A percentile compares a stretch with the other conserved stretches of the same genome.
These are phyloP conservation scores for Andrena haemorrhoa DNA, from an alignment of 2,888 invertebrate genomes.

Conservation along the genomic window DNA sequence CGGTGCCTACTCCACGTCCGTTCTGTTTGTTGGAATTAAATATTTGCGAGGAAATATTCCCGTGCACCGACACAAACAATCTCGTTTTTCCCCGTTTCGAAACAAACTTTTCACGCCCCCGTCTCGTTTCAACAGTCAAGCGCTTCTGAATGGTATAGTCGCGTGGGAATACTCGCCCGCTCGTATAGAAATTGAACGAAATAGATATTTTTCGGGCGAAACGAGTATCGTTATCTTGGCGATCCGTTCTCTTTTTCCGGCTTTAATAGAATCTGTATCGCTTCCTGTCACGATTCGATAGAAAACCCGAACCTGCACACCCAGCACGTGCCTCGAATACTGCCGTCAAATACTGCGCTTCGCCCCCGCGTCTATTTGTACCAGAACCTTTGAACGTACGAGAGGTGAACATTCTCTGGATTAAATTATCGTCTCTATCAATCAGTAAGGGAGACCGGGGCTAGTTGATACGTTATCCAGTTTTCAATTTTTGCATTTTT, in stretches of 20 bases:
- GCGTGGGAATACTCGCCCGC: neutral
- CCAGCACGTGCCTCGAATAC: slow-evolving; percentile 29
- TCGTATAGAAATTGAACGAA: slow-evolving; percentile 36
- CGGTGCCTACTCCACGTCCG: neutral
- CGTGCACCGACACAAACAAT: neutral
- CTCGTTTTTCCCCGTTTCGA: neutral
- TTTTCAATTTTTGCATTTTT: no score
- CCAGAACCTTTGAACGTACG: neutral
- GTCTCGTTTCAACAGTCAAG: slow-evolving; percentile 31
- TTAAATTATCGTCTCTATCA: neutral
- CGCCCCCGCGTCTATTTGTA: neutral
- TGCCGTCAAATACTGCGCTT: slow-evolving; percentile 21
- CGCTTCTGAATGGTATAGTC: slow-evolving; percentile 4
- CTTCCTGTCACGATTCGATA: neutral
- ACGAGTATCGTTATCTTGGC: slow-evolving; percentile 31
- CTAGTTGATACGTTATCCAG: no score
- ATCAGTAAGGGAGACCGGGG: neutral
- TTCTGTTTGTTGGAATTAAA: slow-evolving; percentile 42
- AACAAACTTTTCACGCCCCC: slow-evolving; percentile 15
- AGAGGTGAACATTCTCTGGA: neutral
- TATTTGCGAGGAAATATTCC: slow-evolving; percentile 25
- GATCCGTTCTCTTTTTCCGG: neutral
- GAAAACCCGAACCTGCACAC: slow-evolving; percentile 15
- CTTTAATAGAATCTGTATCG: slow-evolving; percentile 24
- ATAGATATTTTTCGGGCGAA: slow-evolving; percentile 20